Percentiles rank a stretch among this genome's conserved stretches.
Conservation (phyloP, 2,113 vertebrate species). For the Haemorhous mexicanus region DNA sequence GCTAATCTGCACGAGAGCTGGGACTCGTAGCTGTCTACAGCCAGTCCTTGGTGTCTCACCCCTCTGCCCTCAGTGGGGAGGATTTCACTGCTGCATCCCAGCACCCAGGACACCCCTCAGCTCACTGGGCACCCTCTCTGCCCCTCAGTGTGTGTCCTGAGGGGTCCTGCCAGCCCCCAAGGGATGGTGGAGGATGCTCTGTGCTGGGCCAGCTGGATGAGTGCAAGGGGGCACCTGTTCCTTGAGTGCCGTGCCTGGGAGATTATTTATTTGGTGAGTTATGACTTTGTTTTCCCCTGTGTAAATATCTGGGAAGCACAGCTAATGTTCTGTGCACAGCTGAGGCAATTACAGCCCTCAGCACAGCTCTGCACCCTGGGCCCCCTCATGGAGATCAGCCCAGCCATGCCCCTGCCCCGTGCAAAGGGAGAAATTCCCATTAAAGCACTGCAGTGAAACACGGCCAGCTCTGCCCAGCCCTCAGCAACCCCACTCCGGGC, state of each 20-base stretch:
- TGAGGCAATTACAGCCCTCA: constrained; percentile 8
- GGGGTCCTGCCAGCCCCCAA: neutral
- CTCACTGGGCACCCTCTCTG: neutral
- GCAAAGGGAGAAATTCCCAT: neutral
- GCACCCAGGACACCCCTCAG: neutral
- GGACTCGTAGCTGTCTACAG: neutral
- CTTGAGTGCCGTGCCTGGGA: rapidly evolving
- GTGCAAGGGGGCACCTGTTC: rapidly evolving
- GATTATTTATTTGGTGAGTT: constrained; percentile 45
- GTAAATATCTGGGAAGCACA: constrained; percentile 48
- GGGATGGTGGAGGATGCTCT: neutral
- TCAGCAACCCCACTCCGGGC: rapidly evolving
- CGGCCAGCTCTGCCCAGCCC: rapidly evolving
- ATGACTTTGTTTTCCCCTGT: constrained; percentile 56
- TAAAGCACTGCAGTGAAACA: neutral
- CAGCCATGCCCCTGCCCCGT: rapidly evolving
- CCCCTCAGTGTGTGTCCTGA: rapidly evolving
- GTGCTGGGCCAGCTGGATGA: neutral
- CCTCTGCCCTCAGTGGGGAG: neutral
- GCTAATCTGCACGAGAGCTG: neutral
- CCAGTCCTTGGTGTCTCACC: neutral
- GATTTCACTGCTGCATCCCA: neutral
- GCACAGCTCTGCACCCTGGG: neutral
- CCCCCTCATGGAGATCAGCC: neutral
- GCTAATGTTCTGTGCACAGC: constrained; percentile 43